Evolutionary conservation across 92 coral and sea anemone species (phyloP), one percentile per base, ranked within the genome.

Genomic region (Diadumene lineata): DNA sequence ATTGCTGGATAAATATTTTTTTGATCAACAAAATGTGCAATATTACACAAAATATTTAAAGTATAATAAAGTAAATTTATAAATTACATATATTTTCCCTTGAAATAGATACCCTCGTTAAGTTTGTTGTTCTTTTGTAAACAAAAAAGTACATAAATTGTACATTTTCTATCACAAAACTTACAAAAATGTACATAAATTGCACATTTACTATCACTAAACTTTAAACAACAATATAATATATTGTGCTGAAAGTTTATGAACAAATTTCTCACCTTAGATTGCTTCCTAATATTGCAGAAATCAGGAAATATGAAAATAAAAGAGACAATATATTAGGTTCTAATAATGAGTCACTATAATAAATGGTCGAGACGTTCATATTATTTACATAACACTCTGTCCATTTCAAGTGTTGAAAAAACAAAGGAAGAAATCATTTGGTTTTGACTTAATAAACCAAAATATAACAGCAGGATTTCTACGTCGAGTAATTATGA

Each of bases 231-330:
- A 6, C n/a, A 53, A 53, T 2, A 34, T 15, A 24, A 56, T 19
- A 10, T 27, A n/a, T 0, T 21, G 23, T 33, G 15, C 16, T 22
- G 26, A 22, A n/a, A 28, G 31, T 38, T 4, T 38, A 38, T 38
- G 13, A 38, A 38, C 48, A 4, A 43, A 53, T 4, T 3, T 16
- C 79, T 62, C 53, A 82, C 86, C 86, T 82, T 82, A 10, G 82
- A 66, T 38, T 82, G 77, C 28, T 82, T 82, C 43, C 86, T 82
- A 62, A 30, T 69, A 65, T 28, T 23, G 22, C 60, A 7, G 21
- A 60, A 31, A 33, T 21, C 18, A 44, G 30, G 38, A 51, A 48
- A n/a, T 9, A 33, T 29, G 56, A 32, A 68, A 33, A 43, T 9
- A 46, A 21, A 24, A 43, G 60, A 1, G 76, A 50, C 31, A 48